Base-by-base conservation (phyloP, 1,140 invertebrate genomes). In the Radopholus similis region DNA sequence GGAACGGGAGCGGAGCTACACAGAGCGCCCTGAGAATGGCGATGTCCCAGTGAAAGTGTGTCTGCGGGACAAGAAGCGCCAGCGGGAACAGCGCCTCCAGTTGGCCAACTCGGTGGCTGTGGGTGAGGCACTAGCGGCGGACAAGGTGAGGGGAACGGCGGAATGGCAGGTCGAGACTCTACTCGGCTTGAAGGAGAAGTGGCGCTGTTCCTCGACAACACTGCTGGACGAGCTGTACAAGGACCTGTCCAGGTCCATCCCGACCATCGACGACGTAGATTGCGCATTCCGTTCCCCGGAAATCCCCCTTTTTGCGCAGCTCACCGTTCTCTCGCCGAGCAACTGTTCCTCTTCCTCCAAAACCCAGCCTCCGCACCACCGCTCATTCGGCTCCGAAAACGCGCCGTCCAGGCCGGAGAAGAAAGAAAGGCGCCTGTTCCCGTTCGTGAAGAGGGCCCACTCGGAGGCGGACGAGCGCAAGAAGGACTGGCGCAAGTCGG, bases 251-350 rank as follows among this genome's bases (percentile, higher is more conserved):
- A 76, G 77, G 38, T 66, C 59, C 5, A 80, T 80, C 47, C 78
- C 80, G n/a, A 82, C 78, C 5, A 76, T 83, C 23, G 78, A 83
- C 38, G 77, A 77, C 49, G 73, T 79, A 30, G 32, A 42, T 44
- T 60, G 11, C 23, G 23, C 3, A 40, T 21, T 26, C 26, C 13
- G 13, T 18, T 70, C 18, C 38, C 23, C n/a, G n/a, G 15, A 23
- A 13, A 30, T 35, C 13, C 15, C 13, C n/a, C 9, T 23, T 1
- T 35, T 15, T 21, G 32, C 32, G n/a, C 9, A 59, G 53, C 51
- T 70, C 23, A 72, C 66, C 28, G 65, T 51, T 18, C 42, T 69
- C 28, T 15, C 23, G 26, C 30, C 54, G 18, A 21, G 42, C 13
- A 37, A 66, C 37, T 64, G 54, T 35, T 18, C 2, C 26, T 23